These are phyloP conservation scores for Forbesichthys papilliferus DNA, from an alignment of 2,113 vertebrate species.

Conservation along the genomic window DNA sequence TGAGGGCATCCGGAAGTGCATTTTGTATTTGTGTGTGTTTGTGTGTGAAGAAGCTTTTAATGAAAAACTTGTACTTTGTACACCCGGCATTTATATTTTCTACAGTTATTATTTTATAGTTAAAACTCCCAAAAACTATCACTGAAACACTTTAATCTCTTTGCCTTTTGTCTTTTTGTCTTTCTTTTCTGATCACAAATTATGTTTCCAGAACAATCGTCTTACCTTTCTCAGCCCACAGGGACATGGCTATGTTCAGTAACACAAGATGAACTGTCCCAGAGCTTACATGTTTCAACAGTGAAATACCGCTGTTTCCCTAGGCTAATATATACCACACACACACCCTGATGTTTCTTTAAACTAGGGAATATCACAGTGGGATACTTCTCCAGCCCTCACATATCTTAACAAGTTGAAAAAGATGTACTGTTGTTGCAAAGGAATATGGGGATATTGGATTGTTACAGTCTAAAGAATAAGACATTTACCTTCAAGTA, in stretches of 20 bases:
- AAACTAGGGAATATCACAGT: background rate
- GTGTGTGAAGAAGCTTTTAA: background rate
- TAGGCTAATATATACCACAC: background rate
- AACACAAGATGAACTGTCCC: background rate
- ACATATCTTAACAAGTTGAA: background rate
- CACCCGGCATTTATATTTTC: background rate
- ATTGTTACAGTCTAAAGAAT: background rate
- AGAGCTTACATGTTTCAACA: background rate
- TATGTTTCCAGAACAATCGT: no score
- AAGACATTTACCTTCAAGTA: background rate
- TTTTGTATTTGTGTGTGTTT: background rate
- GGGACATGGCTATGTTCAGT: background rate
- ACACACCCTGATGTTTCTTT: background rate
- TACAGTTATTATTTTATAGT: background rate
- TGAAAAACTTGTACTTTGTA: background rate
- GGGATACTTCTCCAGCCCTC: background rate
- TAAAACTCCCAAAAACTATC: background rate
- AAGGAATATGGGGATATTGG: background rate
- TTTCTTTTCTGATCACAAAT: no score
- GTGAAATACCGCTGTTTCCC: background rate
- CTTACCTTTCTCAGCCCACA: no score
- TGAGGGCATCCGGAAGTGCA: background rate
- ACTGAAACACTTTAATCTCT: no score
- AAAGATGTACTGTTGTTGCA: background rate
- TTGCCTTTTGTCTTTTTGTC: no score